phyloP scores from a whole-genome alignment of 1,140 invertebrate species.

The Penaeus chinensis region DNA sequence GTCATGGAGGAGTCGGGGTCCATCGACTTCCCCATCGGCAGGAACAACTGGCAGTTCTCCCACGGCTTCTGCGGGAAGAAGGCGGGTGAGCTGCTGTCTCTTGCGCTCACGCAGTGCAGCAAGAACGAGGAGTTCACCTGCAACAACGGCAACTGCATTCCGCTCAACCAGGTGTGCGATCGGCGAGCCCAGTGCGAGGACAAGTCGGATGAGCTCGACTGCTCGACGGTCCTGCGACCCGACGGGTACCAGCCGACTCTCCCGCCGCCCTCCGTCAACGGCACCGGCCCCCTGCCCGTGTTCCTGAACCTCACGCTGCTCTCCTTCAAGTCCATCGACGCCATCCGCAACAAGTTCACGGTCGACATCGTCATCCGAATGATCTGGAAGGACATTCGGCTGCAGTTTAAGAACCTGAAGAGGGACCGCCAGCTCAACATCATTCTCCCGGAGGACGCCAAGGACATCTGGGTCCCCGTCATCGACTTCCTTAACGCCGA shows the following conservation, averaged over 20 bases:
- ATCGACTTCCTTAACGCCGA: constrained; percentile 7
- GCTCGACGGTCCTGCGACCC: too few relatives aligned
- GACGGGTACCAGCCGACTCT: too few relatives aligned
- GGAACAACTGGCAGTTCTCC: constrained; percentile 34
- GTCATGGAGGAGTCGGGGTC: constrained; percentile 38
- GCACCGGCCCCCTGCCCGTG: too few relatives aligned
- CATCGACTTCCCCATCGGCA: constrained; percentile 36
- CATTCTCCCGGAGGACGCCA: constrained; percentile 57
- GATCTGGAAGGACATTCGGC: constrained; percentile 57
- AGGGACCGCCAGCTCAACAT: constrained; percentile 62
- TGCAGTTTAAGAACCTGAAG: constrained; percentile 46
- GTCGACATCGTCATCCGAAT: constrained; percentile 46
- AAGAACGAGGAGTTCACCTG: constrained; percentile 46
- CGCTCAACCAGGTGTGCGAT: constrained; percentile 5
- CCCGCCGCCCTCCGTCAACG: too few relatives aligned
- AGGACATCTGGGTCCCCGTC: background rate
- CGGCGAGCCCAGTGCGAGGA: too few relatives aligned
- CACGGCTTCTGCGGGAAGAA: constrained; percentile 40
- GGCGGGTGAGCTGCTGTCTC: constrained; percentile 4
- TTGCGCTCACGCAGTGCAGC: constrained; percentile 44
- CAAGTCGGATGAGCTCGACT: too few relatives aligned
- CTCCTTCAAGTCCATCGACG: constrained; percentile 49
- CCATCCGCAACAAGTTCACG: constrained; percentile 52
- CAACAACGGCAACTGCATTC: constrained; percentile 46
- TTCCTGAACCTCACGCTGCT: constrained; percentile 29